Conservation (phyloP, 2,888 invertebrate genomes). For the Drosophila neonasuta region DNA sequence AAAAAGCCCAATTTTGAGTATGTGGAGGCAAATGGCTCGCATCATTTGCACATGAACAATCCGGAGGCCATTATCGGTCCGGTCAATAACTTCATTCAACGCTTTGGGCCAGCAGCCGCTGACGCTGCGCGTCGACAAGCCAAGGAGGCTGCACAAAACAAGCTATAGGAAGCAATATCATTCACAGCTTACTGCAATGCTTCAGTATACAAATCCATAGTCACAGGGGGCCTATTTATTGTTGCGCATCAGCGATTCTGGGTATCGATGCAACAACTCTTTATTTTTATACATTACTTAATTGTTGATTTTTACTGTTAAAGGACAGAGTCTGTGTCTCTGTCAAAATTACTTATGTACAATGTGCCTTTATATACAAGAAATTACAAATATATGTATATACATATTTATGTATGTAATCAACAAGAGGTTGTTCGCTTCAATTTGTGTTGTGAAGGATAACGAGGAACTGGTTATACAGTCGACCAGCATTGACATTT, state of each 20-base stretch:
- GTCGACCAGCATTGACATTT: neutral
- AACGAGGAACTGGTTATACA: conserved; percentile 56
- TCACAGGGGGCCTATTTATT: conserved; percentile 58
- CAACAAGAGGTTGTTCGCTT: conserved; percentile 37
- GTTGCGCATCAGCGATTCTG: conserved; percentile 47
- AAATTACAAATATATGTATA: conserved; percentile 30
- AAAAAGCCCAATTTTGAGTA: conserved; percentile 84
- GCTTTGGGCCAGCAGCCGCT: conserved; percentile 85
- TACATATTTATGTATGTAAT: conserved; percentile 13
- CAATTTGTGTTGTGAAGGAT: conserved; percentile 55
- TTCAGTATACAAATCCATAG: conserved; percentile 28
- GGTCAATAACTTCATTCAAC: conserved; percentile 85
- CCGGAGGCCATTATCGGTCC: conserved; percentile 85
- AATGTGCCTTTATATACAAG: conserved; percentile 26
- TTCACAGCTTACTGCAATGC: neutral
- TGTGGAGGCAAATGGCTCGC: conserved; percentile 86
- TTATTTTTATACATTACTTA: conserved; percentile 54
- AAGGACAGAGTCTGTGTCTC: conserved; percentile 31
- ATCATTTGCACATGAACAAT: conserved; percentile 89
- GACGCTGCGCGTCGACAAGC: conserved; percentile 83
- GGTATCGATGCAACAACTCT: conserved; percentile 40
- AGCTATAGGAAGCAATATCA: conserved; percentile 43
- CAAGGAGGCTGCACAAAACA: conserved; percentile 84
- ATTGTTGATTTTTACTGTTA: conserved; percentile 57
- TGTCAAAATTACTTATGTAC: conserved; percentile 41